Base-by-base conservation (phyloP, 2,113 vertebrate species). In the Campylomormyrus numenius region DNA sequence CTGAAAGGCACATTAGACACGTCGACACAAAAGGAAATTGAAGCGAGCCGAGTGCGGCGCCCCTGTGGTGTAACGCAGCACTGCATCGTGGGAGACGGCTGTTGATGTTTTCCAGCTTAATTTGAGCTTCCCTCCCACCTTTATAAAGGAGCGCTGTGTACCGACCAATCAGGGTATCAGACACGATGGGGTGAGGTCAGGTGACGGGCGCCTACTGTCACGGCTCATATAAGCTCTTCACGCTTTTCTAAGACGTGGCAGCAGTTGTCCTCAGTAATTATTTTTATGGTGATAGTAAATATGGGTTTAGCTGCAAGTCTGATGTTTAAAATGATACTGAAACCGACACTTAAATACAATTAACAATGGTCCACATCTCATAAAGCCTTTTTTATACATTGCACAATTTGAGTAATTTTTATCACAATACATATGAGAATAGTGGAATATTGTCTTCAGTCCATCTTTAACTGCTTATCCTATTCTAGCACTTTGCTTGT, bases 241-340 rank as follows among this genome's bases (percentile, higher is more conserved):
- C 31, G 74, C 15, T 35, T 80, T 42, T 80, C 74, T 80, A 19
- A 17, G 74, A 39, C 6, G 35, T 19, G 31, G 74, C 31, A 80
- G 74, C 74, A 8, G 74, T 70, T 70, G 62, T 70, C 62, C n/a
- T 31, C 62, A 31, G 62, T 31, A 31, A 70, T 70, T 70, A 70
- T 70, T 70, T 70, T 70, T 70, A 70, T 70, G 62, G 27, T 70
- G 62, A 70, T 70, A 80, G 74, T 42, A 80, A 80, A 80, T 80
- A 77, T 77, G 31, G 17, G 46, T 50, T 15, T 27, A 48, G 84
- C 48, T 48, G 46, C 83, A 85, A 48, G 39, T 45, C 19, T 24
- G 46, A 45, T 45, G 39, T 85, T 48, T 85, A 24, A 45, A 85
- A 85, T 48, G n/a, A 49, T 19, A 11, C 42, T 11, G 21, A 85